Percentiles rank a stretch among this genome's conserved stretches.
Conservation (phyloP, 2,797 vertebrate species). For the Scarus forsteni region DNA sequence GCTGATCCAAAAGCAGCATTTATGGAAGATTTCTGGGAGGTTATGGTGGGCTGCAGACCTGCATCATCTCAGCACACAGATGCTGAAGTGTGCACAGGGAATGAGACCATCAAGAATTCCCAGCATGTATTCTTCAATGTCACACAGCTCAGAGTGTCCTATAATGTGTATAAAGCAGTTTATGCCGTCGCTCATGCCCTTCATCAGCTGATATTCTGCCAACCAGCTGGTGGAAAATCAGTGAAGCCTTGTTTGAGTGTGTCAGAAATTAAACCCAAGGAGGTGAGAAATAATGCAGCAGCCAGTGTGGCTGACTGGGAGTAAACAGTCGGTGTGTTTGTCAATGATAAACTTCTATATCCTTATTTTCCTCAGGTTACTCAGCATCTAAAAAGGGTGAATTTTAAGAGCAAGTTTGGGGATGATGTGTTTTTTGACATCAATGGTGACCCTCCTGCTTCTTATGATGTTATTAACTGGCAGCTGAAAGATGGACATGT, state of each 20-base stretch:
- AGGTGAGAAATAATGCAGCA: slow-evolving; percentile 58
- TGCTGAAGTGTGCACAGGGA: slow-evolving; percentile 69
- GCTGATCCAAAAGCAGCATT: slow-evolving; percentile 62
- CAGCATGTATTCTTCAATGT: slow-evolving; percentile 75
- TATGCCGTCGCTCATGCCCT: slow-evolving; percentile 82
- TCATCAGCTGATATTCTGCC: slow-evolving; percentile 68
- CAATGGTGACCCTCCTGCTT: slow-evolving; percentile 81
- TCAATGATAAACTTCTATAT: too few species aligned
- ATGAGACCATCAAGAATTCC: slow-evolving; percentile 66
- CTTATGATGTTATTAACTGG: slow-evolving; percentile 86
- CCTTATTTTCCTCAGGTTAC: slow-evolving; percentile 64
- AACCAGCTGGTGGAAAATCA: slow-evolving; percentile 78
- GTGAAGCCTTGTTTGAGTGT: slow-evolving; percentile 62
- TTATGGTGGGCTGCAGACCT: slow-evolving; percentile 75
- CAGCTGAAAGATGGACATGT: slow-evolving; percentile 79
- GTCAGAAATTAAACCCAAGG: slow-evolving; percentile 67
- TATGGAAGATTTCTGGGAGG: slow-evolving; percentile 82
- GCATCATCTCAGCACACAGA: slow-evolving; percentile 8
- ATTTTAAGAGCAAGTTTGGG: slow-evolving; percentile 77
- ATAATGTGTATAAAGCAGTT: slow-evolving; percentile 85
- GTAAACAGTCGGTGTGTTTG: background rate
- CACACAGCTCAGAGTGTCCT: slow-evolving; percentile 76
- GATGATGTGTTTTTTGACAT: slow-evolving; percentile 80
- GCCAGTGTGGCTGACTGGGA: background rate
- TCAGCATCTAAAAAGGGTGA: slow-evolving; percentile 66